phyloP scores from a whole-genome alignment of 2,888 invertebrate species.

The Teleiodes luculella region DNA sequence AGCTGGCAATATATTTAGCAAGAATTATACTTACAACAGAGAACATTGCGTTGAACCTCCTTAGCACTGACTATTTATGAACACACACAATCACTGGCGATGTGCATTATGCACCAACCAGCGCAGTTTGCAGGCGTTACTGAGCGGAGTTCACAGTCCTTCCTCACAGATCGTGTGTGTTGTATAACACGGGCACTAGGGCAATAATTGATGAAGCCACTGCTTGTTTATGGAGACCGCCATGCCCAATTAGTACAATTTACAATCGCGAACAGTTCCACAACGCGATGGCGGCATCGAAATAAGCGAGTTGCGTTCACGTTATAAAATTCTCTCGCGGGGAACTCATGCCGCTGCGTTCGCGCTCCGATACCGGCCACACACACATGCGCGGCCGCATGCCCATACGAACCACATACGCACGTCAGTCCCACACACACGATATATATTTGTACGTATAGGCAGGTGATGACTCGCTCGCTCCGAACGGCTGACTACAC shows the following conservation, averaged over 20 bases:
- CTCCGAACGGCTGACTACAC: conserved; percentile 25
- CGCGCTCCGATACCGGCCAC: conserved; percentile 57
- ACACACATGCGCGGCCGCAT: conserved; percentile 32
- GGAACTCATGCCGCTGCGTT: conserved; percentile 60
- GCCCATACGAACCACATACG: conserved; percentile 21
- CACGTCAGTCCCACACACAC: conserved; percentile 39
- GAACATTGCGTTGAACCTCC: conserved; percentile 63
- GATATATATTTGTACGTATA: conserved; percentile 21
- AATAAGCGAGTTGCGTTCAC: conserved; percentile 71
- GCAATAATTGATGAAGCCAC: conserved; percentile 62
- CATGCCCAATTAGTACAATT: conserved; percentile 75
- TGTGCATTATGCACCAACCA: conserved; percentile 64
- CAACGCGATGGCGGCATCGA: conserved; percentile 70
- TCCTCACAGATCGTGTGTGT: conserved; percentile 54
- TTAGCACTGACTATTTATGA: conserved; percentile 70
- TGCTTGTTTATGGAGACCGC: conserved; percentile 65
- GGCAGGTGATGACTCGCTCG: conserved; percentile 37
- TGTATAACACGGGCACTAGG: conserved; percentile 54
- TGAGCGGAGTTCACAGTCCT: conserved; percentile 40
- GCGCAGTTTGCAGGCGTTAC: conserved; percentile 47
- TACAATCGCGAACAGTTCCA: conserved; percentile 67
- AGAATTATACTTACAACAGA: conserved; percentile 57
- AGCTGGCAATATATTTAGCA: conserved; percentile 35
- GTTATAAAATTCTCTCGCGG: conserved; percentile 65
- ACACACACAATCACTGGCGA: conserved; percentile 58